Evolutionary conservation across 2,888 invertebrate genomes (phyloP), one percentile per base, ranked within the genome.

Genomic region (Agelastica alni): DNA sequence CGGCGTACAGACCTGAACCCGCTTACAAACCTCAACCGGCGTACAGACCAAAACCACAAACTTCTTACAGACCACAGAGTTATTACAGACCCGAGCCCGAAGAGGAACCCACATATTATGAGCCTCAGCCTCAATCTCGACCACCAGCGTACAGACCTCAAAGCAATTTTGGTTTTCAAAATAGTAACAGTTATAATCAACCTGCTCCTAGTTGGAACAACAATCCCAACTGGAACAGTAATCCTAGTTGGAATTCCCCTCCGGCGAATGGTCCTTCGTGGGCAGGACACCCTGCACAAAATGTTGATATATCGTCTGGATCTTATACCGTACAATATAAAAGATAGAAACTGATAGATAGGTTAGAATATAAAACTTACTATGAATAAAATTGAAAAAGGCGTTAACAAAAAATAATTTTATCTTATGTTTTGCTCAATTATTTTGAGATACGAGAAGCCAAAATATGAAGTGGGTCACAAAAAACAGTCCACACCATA

Each of bases 301-400:
- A 88, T 70, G 81, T 89, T 58, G 87, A 91, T 69, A 83, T 88
- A 34, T 83, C 79, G 70, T 83, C 85, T 54, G 91, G 90, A 12
- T 91, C 91, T 3, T 92, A 92, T 75, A 83, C 86, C 59, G 85
- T 91, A 60, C 85, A 86, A 70, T 91, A 89, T 70, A 69, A 70
- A 58, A 64, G 68, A 67, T 68, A 65, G 61, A 12, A 37, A 58
- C 49, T 51, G 52, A 46, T 32, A 32, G 30, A 30, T 44, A 26
- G 7, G 37, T 34, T 42, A 43, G 30, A 34, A 20, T 39, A 36
- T 13, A 12, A 41, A 10, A 22, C 10, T 39, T 44, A n/a, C n/a
- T n/a, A n/a, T n/a, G n/a, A n/a, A n/a, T n/a, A n/a, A n/a, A n/a
- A n/a, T n/a, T n/a, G n/a, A n/a, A n/a, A n/a, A n/a, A n/a, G n/a